Base-by-base conservation (phyloP, 1,140 invertebrate species). In the Popillia japonica region DNA sequence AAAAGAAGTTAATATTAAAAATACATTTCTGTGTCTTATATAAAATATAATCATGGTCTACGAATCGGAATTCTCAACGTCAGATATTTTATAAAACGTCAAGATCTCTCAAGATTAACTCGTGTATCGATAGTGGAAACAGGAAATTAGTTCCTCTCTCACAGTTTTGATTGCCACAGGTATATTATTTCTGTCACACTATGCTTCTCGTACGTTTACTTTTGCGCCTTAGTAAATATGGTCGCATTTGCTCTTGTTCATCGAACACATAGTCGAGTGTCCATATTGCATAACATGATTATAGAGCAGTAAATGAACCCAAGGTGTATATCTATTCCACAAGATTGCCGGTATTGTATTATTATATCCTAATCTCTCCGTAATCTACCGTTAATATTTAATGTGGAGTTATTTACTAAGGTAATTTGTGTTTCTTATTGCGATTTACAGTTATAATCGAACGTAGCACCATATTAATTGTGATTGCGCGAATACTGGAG, bases 341-440 rank as follows among this genome's bases (percentile, higher is more conserved):
- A 10, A 68, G 61, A 68, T 10, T 68, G 61, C 20, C 27, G 14
- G n/a, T 68, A 68, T 68, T 68, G 61, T 68, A 2, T 68, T 68
- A 68, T 34, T 23, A 68, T 20, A 68, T 22, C 27, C 20, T 68
- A 68, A 68, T 23, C 61, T 68, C 22, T 14, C 9, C 61, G 22
- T 20, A 75, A 48, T 75, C 74, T 55, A 44, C 22, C 14, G 74
- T 75, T 42, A 44, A 48, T 23, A 75, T 75, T 75, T 48, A 40
- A 44, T 48, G 20, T 55, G 74, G 74, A 44, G 44, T 27, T 20
- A 75, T 75, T 48, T 75, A 75, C 17, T 40, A 44, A 11, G 17
- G 34, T 73, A 44, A 44, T 8, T 74, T 40, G 41, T n/a, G 22
- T 23, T 68, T 68, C n/a, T 68, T 68, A 64, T 23, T 9, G 20